Conservation (phyloP, 2,888 invertebrate species). For the Himalopsyche tibetana region DNA sequence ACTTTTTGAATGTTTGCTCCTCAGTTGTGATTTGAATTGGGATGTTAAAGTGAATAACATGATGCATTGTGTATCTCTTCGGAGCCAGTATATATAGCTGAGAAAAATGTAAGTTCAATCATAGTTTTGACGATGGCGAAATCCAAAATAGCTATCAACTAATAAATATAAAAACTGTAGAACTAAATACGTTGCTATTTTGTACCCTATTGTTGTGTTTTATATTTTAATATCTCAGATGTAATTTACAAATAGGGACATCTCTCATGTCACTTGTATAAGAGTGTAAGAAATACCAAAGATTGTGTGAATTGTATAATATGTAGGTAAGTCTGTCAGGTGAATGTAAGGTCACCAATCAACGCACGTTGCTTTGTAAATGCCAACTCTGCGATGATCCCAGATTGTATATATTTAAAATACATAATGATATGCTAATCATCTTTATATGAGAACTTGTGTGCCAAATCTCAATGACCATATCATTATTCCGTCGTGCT, state of each 20-base stretch:
- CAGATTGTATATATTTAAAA: conserved; percentile 31
- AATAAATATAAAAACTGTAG: too few relatives aligned
- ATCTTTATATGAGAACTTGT: background rate
- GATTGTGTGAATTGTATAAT: conserved; percentile 30
- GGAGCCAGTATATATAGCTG: too few relatives aligned
- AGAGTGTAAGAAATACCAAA: background rate
- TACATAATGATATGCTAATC: conserved; percentile 15
- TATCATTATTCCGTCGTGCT: background rate
- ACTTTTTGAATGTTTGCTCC: too few relatives aligned
- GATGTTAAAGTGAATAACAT: too few relatives aligned
- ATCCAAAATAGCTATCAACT: too few relatives aligned
- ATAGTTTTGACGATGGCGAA: too few relatives aligned
- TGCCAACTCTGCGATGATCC: conserved; percentile 10
- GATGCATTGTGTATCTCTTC: too few relatives aligned
- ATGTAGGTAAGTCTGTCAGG: conserved; percentile 30
- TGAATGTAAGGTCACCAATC: conserved; percentile 18
- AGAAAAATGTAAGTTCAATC: too few relatives aligned
- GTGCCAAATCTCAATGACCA: conserved; percentile 1
- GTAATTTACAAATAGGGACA: background rate
- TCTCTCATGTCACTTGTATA: background rate
- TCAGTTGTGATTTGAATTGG: too few relatives aligned
- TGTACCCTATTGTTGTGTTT: too few relatives aligned
- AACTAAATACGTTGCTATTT: too few relatives aligned
- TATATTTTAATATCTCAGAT: too few relatives aligned
- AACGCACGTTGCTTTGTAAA: conserved; percentile 1